Percentiles rank a stretch among this genome's conserved stretches.
Evolutionary conservation across 2,113 vertebrate genomes (phyloP).

Genomic region (Laticauda laticaudata): DNA sequence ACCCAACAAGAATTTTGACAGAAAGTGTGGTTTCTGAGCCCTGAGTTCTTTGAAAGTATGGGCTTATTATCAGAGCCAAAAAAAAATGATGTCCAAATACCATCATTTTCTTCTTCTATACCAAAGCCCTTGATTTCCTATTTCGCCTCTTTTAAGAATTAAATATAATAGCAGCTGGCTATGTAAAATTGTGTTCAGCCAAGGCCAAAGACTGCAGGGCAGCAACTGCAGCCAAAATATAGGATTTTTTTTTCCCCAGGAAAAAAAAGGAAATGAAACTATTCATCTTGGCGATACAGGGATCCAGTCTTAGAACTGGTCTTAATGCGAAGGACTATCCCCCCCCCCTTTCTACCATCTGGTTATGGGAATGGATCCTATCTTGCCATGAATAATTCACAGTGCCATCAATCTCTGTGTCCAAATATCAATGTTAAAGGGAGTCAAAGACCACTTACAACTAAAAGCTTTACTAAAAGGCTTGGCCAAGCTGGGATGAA

Average conservation of each 20-base stretch:
- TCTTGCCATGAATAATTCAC: conserved; percentile 64
- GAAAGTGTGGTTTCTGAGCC: not conserved
- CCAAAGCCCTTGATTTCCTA: not conserved
- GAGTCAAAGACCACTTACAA: conserved; percentile 67
- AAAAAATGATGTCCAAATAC: not conserved
- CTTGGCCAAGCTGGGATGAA: not conserved
- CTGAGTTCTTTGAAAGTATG: not conserved
- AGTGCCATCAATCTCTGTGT: conserved; percentile 55
- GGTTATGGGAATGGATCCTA: conserved; percentile 61
- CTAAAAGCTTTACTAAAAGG: conserved; percentile 66
- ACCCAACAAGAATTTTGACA: not conserved
- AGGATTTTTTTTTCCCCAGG: not conserved
- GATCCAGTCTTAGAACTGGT: conserved; percentile 37
- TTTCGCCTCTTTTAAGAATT: conserved; percentile 20
- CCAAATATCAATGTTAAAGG: conserved; percentile 68
- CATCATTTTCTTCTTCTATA: not conserved
- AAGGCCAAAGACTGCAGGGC: not conserved
- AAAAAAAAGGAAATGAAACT: not conserved
- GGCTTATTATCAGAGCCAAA: not conserved
- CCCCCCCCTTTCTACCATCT: conserved; percentile 25
- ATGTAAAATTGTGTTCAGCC: conserved; percentile 15
- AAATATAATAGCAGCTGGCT: conserved; percentile 7
- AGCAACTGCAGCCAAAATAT: not conserved
- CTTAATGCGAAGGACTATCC: conserved; percentile 41
- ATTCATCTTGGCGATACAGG: not conserved